These are phyloP conservation scores for Arvicanthis niloticus DNA, from an alignment of 2,113 vertebrate genomes.

Conservation along the genomic window DNA sequence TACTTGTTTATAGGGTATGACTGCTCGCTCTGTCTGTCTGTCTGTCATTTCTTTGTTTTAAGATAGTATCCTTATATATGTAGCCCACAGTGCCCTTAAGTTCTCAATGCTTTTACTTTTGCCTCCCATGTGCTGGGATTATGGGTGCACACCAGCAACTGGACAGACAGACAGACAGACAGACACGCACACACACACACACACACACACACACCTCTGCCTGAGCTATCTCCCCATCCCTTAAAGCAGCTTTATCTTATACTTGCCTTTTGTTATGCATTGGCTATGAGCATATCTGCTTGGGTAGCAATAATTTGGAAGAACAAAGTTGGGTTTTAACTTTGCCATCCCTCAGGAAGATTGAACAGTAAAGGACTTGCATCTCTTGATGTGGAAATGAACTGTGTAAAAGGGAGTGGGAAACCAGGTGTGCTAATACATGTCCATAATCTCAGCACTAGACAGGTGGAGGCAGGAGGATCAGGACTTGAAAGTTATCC, in stretches of 20 bases:
- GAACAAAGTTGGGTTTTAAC: constrained; percentile 29
- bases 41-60: not conserved
- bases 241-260: constrained; percentile 48
- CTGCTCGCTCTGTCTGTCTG: not conserved
- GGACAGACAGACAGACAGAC: too few species aligned
- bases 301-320: constrained; percentile 15
- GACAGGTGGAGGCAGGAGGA: not conserved
- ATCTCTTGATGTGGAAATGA: not conserved
- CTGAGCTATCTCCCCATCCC: not conserved
- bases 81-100: not conserved
- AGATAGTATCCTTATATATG: not conserved
- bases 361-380: not conserved
- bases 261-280: constrained; percentile 24
- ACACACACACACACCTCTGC: too few species aligned
- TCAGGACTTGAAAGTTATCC: not conserved
- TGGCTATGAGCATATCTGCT: constrained; percentile 13
- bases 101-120: not conserved
- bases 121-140: not conserved
- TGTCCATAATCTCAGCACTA: not conserved
- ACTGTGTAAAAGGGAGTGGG: not conserved
- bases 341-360: constrained; percentile 25
- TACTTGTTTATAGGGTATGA: constrained; percentile 37
- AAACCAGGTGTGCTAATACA: not conserved
- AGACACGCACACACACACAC: too few species aligned
- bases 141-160: not conserved